phyloP scores from a whole-genome alignment of 2,888 invertebrate species.

The Isotomurus palustris region DNA sequence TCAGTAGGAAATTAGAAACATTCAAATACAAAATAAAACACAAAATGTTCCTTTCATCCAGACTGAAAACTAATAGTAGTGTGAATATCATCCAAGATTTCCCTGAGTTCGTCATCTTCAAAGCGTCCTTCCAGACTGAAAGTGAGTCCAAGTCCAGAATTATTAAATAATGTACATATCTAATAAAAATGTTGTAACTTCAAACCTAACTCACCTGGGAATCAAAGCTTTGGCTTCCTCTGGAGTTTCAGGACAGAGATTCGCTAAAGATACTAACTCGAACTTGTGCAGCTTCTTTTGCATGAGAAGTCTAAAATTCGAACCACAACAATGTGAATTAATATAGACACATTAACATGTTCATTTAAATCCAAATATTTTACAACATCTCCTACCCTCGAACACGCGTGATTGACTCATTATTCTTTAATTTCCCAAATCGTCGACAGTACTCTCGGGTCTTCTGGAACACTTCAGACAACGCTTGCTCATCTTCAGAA shows the following conservation, averaged over 20 bases:
- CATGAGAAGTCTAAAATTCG: slow-evolving; percentile 69
- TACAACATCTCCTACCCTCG: slow-evolving; percentile 63
- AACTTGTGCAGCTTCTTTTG: slow-evolving; percentile 97
- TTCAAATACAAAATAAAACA: too few relatives aligned
- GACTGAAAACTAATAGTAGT: slow-evolving; percentile 97
- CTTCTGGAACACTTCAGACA: slow-evolving; percentile 97
- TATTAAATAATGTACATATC: too few relatives aligned
- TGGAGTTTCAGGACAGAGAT: slow-evolving; percentile 96
- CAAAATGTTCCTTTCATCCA: too few relatives aligned
- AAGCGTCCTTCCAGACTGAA: slow-evolving; percentile 85
- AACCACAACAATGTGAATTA: background rate
- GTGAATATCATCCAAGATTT: slow-evolving; percentile 94
- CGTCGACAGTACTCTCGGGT: slow-evolving; percentile 92
- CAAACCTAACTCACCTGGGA: slow-evolving; percentile 59
- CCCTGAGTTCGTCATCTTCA: slow-evolving; percentile 96
- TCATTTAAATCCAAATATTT: slow-evolving; percentile 2
- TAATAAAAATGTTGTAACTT: background rate
- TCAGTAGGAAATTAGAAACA: too few relatives aligned
- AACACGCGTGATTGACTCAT: slow-evolving; percentile 94
- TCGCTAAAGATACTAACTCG: slow-evolving; percentile 93
- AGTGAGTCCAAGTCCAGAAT: slow-evolving; percentile 34
- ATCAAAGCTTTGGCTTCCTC: slow-evolving; percentile 98
- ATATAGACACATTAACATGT: background rate
- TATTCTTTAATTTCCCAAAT: slow-evolving; percentile 95
- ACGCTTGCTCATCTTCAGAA: slow-evolving; percentile 96